Base-by-base conservation (phyloP, 1,140 invertebrate genomes). In the Philopotamus ludificatus region DNA sequence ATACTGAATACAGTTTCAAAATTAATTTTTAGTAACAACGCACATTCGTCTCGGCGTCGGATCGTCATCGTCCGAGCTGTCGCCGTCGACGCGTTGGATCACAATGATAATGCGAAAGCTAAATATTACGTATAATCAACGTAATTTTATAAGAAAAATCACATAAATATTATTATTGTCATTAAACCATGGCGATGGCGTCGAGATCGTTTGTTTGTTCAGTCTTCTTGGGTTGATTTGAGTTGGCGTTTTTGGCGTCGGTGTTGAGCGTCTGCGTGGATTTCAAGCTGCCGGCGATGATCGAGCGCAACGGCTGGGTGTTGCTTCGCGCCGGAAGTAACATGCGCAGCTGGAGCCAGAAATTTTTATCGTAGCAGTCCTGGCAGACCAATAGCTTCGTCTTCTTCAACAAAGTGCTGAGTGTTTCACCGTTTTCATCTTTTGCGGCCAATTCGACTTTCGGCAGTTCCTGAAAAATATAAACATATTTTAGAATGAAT, bases 361-460 rank as follows among this genome's bases (percentile, higher is more conserved):
- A 57, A 21, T 57, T 28, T 57, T 55, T 55, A 41, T 79, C 77
- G 72, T 77, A 75, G 72, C 77, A 70, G 71, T 77, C 74, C 1
- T 77, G 71, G 76, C 77, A 79, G 22, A 77, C 72, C 58, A 81
- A 72, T 45, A 78, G 72, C 12, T 76, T 73, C 63, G 75, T 73
- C 67, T 75, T 74, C 3, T 76, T 74, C 69, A 80, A 51, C 63
- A 73, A 69, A 16, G 44, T 68, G 70, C 75, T 73, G 62, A 79
- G 70, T 61, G 72, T 73, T 67, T 74, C 72, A 45, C 79, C 79
- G 15, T 72, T 55, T 39, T 44, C 68, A 58, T 81, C 77, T 65
- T 81, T 81, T 4, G 49, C 75, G 73, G 65, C 76, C 10, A 74
- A 75, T 66, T 80, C 76, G 68, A 79, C 63, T 47, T 79, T 77